Base-by-base conservation (phyloP, 2,113 vertebrate species). In the Octodon degus region DNA sequence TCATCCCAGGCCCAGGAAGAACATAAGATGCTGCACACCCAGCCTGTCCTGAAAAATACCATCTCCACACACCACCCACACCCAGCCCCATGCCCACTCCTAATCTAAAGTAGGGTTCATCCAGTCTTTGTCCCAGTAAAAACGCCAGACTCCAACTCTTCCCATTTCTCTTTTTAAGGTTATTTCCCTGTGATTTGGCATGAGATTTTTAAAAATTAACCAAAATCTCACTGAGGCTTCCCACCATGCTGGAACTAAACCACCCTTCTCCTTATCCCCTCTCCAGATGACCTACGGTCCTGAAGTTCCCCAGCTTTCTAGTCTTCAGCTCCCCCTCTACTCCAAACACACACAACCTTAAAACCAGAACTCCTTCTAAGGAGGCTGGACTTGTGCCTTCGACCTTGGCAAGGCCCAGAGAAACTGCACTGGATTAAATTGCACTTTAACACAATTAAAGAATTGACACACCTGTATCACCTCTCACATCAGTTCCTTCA, bases 181-280 rank as follows among this genome's bases (percentile, higher is more conserved):
- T 37, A 25, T 87, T 79, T 55, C n/a, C n/a, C 40, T 40, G 53
- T 34, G n/a, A 25, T 37, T 58, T 67, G 32, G 34, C 37, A 9
- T 27, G 72, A 40, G 5, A 34, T 30, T 72, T 68, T 86, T 47
- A 89, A 93, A 86, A 91, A 86, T 83, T 9, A 86, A 37, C 40
- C 68, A 62, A 62, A 47, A 58, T 58, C 27, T 89, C 60, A 32
- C 86, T 10, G 25, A 92, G 81, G 58, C 25, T 30, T 43, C 34
- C 27, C 53, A 20, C 7, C 27, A 55, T 77, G 84, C 80, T 47
- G 32, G 80, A 93, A 92, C 74, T 25, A 65, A 77, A 63, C 32
- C 6, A 3, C 2, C 50, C 40, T 7, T 25, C 16, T 79, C 37
- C 43, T 72, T 50, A 32, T 83, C 82, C 30, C 82, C 93, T 91